These are phyloP conservation scores for Halictus quadricinctus DNA, from an alignment of 2,888 invertebrate species.

Conservation along the genomic window DNA sequence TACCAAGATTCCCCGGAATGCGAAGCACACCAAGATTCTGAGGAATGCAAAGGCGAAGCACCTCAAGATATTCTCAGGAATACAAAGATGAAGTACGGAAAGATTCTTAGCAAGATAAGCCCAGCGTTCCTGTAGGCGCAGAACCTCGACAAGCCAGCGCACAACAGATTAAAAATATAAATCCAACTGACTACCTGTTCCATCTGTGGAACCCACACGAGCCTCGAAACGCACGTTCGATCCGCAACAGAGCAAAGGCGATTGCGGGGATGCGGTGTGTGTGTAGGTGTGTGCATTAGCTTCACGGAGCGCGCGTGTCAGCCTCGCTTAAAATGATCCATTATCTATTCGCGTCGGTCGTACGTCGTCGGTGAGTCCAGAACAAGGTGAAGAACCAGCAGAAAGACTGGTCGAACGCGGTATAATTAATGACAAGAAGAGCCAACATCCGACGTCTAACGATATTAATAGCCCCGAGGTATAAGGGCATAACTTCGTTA, in stretches of 20 bases:
- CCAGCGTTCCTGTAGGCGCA: background rate
- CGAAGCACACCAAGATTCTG: background rate
- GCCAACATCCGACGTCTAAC: constrained; percentile 50
- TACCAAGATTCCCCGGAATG: too few relatives aligned
- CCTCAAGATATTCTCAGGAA: background rate
- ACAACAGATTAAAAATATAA: background rate
- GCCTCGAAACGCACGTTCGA: background rate
- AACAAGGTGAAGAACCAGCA: constrained; percentile 39
- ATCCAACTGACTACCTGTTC: background rate
- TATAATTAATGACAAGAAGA: constrained; percentile 66
- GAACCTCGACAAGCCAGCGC: background rate
- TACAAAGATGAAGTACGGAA: background rate
- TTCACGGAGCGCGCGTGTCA: background rate
- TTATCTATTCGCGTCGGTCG: constrained; percentile 25
- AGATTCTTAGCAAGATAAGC: background rate
- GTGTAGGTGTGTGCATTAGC: background rate
- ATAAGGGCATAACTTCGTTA: constrained; percentile 56
- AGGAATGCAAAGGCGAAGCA: background rate
- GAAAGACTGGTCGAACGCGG: constrained; percentile 52
- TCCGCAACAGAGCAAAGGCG: background rate
- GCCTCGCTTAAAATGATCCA: constrained; percentile 10
- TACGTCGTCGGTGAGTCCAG: constrained; percentile 4
- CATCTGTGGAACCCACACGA: background rate
- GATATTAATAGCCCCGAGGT: constrained; percentile 56
- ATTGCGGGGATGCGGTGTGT: background rate